Evolutionary conservation across 2,888 invertebrate genomes (phyloP).

Genomic region (Philereme vetulata): DNA sequence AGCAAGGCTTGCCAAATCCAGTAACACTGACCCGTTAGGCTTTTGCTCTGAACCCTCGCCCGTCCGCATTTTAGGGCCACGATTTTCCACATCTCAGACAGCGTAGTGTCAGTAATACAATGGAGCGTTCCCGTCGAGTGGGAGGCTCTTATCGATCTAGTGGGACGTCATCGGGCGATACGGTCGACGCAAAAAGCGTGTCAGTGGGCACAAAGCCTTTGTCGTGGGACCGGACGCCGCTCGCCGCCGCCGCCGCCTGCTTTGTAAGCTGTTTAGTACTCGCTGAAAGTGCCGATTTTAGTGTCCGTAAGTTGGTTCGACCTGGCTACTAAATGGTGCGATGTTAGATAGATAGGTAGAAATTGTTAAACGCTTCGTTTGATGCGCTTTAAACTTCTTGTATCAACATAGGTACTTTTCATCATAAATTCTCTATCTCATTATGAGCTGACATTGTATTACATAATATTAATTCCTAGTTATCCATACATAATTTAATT

Average conservation of each 20-base stretch:
- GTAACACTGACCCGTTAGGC: slow-evolving; percentile 26
- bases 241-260: slow-evolving; percentile 69
- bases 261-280: slow-evolving; percentile 80
- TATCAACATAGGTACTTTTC: no score
- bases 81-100: slow-evolving; percentile 80
- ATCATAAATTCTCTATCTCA: no score
- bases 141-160: slow-evolving; percentile 82
- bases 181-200: slow-evolving; percentile 82
- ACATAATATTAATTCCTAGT: no score
- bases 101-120: slow-evolving; percentile 79
- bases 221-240: slow-evolving; percentile 78
- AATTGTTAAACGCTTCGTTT: slow-evolving; percentile 22
- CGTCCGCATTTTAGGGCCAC: slow-evolving; percentile 68
- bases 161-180: slow-evolving; percentile 82
- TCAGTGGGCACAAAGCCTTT: slow-evolving; percentile 80
- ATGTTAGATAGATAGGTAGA: slow-evolving; percentile 27
- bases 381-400: not conserved
- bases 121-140: slow-evolving; percentile 78
- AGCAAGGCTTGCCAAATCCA: slow-evolving; percentile 7
- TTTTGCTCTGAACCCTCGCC: slow-evolving; percentile 35
- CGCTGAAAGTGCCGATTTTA: slow-evolving; percentile 76
- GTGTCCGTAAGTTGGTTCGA: slow-evolving; percentile 59
- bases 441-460: no score
- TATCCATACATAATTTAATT: no score
- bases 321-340: slow-evolving; percentile 45